phyloP scores from a whole-genome alignment of 2,797 vertebrate species.

The Remorina albescens region DNA sequence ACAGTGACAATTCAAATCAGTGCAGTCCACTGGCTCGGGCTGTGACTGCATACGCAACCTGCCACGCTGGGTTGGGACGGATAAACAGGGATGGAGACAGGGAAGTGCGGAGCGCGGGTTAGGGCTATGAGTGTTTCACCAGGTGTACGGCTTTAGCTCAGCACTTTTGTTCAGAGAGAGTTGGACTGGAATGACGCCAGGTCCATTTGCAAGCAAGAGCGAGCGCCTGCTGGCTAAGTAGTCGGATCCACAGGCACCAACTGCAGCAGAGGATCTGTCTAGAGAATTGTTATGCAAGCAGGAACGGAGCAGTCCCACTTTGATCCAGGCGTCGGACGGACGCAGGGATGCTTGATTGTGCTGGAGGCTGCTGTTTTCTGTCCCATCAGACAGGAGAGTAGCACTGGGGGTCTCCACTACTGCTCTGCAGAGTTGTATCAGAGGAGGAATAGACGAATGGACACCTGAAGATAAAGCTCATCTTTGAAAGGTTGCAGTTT shows the following conservation, averaged over 20 bases:
- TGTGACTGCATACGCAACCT: conserved; percentile 66
- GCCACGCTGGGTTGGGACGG: conserved; percentile 40
- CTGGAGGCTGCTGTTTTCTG: conserved; percentile 45
- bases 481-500: conserved; percentile 25
- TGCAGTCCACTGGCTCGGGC: conserved; percentile 69
- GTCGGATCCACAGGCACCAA: conserved; percentile 66
- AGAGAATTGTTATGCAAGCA: conserved; percentile 80
- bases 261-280: conserved; percentile 72
- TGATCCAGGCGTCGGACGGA: conserved; percentile 69
- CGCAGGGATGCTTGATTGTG: conserved; percentile 55
- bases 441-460: conserved; percentile 34
- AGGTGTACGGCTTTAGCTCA: conserved; percentile 58
- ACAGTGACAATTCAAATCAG: conserved; percentile 77
- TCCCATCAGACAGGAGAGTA: conserved; percentile 30
- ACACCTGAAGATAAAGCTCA: conserved; percentile 30
- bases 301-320: conserved; percentile 69
- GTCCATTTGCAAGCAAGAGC: conserved; percentile 75
- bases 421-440: conserved; percentile 10
- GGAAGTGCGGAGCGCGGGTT: not conserved
- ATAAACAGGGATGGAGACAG: conserved; percentile 15
- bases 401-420: not conserved
- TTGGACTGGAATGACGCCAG: conserved; percentile 63
- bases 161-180: conserved; percentile 49
- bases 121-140: conserved; percentile 37
- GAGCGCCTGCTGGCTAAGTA: conserved; percentile 60